phyloP scores from a whole-genome alignment of 2,797 vertebrate species.

The Galagoides demidoff region DNA sequence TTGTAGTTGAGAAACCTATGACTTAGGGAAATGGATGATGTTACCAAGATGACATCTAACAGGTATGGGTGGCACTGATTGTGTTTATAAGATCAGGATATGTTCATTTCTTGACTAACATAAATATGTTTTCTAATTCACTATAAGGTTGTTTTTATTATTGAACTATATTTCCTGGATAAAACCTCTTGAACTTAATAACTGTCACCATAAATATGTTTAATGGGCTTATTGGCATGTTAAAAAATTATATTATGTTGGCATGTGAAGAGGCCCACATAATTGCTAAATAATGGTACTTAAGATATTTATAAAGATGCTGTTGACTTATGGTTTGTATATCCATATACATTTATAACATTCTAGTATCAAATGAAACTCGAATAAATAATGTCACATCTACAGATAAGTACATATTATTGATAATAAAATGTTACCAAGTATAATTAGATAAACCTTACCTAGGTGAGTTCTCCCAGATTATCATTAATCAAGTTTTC shows the following conservation, averaged over 20 bases:
- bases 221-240: constrained; percentile 69
- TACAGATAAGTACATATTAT: constrained; percentile 1
- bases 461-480: constrained; percentile 24
- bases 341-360: constrained; percentile 57
- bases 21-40: not conserved
- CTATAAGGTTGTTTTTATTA: constrained; percentile 62
- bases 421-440: constrained; percentile 40
- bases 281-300: constrained; percentile 81
- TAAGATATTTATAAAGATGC: constrained; percentile 81
- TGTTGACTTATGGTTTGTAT: constrained; percentile 72
- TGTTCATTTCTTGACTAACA: not conserved
- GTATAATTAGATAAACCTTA: constrained; percentile 52
- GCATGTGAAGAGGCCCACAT: constrained; percentile 61
- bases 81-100: not conserved
- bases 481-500: constrained; percentile 32
- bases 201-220: constrained; percentile 76
- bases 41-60: not conserved
- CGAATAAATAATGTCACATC: constrained; percentile 72
- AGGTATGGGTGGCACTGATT: not conserved
- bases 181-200: constrained; percentile 75
- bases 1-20: constrained; percentile 28
- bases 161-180: constrained; percentile 67
- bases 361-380: constrained; percentile 63
- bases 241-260: constrained; percentile 76
- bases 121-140: constrained; percentile 61